Percentiles rank a stretch among this genome's conserved stretches.
These are phyloP conservation scores for Cassiopea xamachana DNA, from an alignment of 30 jellyfish, hydroid and myxozoan species.

Conservation along the genomic window DNA sequence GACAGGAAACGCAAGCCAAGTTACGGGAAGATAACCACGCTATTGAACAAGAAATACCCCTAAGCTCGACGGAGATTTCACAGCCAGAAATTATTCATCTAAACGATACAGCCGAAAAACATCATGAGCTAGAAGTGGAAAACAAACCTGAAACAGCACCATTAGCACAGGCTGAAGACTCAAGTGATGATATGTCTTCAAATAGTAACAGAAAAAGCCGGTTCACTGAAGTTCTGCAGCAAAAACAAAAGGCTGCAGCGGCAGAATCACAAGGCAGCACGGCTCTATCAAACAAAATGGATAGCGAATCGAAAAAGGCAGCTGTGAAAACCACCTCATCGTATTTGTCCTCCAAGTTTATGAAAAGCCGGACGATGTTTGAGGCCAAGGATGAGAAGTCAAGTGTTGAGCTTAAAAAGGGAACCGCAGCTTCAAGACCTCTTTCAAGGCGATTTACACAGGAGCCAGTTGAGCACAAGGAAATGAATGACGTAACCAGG, in stretches of 20 bases:
- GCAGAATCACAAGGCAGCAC: neutral
- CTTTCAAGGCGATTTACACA: conserved; percentile 33
- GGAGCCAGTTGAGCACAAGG: conserved; percentile 26
- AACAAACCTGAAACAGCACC: conserved; percentile 41
- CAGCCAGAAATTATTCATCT: conserved; percentile 34
- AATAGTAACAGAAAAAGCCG: conserved; percentile 5
- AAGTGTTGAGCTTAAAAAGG: conserved; percentile 14
- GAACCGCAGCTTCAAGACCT: conserved; percentile 1
- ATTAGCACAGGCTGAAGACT: conserved; percentile 56
- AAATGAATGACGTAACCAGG: neutral
- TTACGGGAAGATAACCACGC: conserved; percentile 41
- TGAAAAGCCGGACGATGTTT: conserved; percentile 59
- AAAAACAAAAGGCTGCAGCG: conserved; percentile 53
- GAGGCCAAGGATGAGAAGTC: conserved; percentile 32
- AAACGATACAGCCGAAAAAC: neutral
- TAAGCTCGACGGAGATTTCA: conserved; percentile 3
- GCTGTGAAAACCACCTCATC: conserved; percentile 19
- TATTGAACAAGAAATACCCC: conserved; percentile 7
- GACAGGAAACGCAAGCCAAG: conserved; percentile 47
- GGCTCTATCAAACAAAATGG: neutral
- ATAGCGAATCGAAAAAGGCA: conserved; percentile 14
- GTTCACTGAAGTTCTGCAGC: conserved; percentile 54
- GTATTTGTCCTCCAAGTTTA: conserved; percentile 60
- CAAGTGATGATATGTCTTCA: conserved; percentile 61
- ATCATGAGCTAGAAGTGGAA: neutral